Evolutionary conservation across 2,113 vertebrate genomes (phyloP).

Genomic region (Oxyruncus cristatus): DNA sequence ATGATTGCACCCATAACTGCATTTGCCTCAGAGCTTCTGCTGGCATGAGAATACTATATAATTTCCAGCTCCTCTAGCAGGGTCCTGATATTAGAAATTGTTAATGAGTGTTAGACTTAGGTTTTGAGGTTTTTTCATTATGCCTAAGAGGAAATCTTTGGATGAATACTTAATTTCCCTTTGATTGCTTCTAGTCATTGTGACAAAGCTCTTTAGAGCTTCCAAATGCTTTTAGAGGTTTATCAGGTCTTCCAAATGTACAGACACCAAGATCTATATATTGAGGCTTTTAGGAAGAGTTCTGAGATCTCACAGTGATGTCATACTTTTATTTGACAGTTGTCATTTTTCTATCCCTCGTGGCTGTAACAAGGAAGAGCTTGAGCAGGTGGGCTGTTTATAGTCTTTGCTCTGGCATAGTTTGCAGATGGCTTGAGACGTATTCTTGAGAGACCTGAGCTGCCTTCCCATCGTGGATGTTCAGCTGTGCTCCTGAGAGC

Average conservation of each 20-base stretch:
- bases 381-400: background rate
- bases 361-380: background rate
- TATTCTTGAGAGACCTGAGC: background rate
- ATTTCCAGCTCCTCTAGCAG: background rate
- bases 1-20: background rate
- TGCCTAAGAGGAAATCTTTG: background rate
- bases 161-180: background rate
- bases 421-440: background rate
- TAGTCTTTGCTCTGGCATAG: background rate
- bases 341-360: background rate
- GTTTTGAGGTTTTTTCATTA: background rate
- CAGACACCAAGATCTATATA: background rate
- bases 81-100: background rate
- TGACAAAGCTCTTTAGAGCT: background rate
- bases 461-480: background rate
- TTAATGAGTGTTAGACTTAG: background rate
- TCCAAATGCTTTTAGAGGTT: background rate
- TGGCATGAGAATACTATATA: background rate
- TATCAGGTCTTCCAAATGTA: background rate
- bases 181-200: background rate
- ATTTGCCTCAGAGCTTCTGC: background rate
- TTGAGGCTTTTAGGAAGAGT: background rate
- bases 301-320: background rate
- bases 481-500: background rate
- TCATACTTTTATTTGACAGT: background rate